A percentile compares a stretch with the other conserved stretches of the same genome.
These are phyloP conservation scores for Pangasianodon hypophthalmus DNA, from an alignment of 2,113 vertebrate genomes.

Conservation along the genomic window DNA sequence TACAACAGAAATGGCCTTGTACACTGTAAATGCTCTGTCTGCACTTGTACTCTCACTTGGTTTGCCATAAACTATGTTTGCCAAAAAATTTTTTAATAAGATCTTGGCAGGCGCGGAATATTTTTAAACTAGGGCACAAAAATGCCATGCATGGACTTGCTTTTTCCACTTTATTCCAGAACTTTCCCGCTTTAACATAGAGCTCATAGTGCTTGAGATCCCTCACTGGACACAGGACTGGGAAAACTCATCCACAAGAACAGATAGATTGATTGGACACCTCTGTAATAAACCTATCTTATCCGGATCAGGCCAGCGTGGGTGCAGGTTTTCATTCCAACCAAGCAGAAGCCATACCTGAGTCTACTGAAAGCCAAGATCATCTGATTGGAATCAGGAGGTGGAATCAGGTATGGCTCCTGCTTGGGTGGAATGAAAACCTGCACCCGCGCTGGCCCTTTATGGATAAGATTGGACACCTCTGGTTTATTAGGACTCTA, in stretches of 20 bases:
- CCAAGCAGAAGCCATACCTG: no score
- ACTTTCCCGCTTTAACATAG: background rate
- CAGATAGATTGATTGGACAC: background rate
- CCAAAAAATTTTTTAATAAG: background rate
- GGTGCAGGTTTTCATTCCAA: no score
- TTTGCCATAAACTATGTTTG: background rate
- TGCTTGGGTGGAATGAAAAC: no score
- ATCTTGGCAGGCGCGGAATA: background rate
- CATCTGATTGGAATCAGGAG: no score
- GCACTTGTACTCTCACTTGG: background rate
- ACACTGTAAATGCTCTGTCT: background rate
- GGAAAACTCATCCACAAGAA: background rate
- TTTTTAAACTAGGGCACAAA: background rate
- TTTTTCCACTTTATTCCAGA: background rate
- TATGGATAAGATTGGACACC: no score
- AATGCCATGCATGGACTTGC: background rate
- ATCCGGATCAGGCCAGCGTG: no score
- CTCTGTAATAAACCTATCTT: no score
- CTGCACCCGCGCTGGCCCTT: no score
- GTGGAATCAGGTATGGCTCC: no score
- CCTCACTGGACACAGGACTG: background rate
- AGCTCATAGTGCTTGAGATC: background rate
- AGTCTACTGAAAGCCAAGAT: no score
- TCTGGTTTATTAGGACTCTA: no score
- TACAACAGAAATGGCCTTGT: background rate